Evolutionary conservation across 2,888 invertebrate species (phyloP).

Genomic region (Hololepta plana): DNA sequence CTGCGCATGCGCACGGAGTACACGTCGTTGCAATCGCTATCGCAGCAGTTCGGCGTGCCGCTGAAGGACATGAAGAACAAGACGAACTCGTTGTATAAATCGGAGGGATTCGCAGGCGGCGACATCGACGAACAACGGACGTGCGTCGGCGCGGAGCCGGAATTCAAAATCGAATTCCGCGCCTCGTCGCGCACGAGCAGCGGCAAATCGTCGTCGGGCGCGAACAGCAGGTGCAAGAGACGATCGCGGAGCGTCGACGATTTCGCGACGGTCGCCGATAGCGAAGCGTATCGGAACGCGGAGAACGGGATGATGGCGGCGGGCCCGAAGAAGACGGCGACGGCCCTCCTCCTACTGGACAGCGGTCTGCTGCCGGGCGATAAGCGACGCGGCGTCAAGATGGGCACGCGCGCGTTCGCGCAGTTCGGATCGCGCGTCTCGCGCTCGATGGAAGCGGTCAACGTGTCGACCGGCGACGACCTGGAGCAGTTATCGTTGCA

Average conservation of each 20-base stretch:
- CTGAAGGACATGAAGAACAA: constrained; percentile 30
- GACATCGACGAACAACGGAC: constrained; percentile 15
- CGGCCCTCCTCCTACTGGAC: no score
- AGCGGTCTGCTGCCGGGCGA: constrained; percentile 18
- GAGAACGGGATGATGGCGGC: constrained; percentile 5
- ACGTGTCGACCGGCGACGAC: constrained; percentile 18
- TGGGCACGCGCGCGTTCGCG: constrained; percentile 49
- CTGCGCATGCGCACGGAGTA: constrained; percentile 53
- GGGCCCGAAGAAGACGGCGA: constrained; percentile 3
- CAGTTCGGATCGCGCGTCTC: constrained; percentile 18
- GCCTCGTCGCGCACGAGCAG: constrained; percentile 15
- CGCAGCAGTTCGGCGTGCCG: constrained; percentile 39
- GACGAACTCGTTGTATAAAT: constrained; percentile 24
- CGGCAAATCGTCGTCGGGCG: constrained; percentile 7
- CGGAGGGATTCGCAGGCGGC: constrained; percentile 21
- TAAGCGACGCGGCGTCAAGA: constrained; percentile 46
- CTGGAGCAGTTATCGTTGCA: constrained; percentile 23
- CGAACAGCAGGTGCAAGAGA: constrained; percentile 14
- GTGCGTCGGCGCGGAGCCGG: constrained; percentile 21
- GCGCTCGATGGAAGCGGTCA: constrained; percentile 25
- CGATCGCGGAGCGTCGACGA: constrained; percentile 34
- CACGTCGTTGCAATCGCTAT: constrained; percentile 44
- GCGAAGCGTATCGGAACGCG: constrained; percentile 4
- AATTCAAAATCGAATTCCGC: constrained; percentile 23
- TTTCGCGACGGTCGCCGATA: constrained; percentile 20